Evolutionary conservation across 2,888 invertebrate genomes (phyloP).

Genomic region (Drosophila lutescens): DNA sequence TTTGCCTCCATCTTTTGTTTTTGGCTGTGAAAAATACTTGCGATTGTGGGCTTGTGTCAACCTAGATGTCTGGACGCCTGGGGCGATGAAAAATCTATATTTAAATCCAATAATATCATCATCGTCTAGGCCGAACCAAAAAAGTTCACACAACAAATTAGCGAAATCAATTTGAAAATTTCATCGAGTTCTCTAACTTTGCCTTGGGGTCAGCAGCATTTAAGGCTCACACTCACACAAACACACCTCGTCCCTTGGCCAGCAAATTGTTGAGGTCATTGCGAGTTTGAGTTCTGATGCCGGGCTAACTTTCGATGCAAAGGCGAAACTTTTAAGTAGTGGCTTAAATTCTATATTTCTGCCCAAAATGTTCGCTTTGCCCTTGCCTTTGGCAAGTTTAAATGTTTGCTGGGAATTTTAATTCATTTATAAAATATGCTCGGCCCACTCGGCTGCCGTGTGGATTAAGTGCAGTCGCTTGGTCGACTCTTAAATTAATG

Average conservation of each 20-base stretch:
- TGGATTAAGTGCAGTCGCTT: conserved; percentile 28
- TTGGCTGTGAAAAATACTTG: conserved; percentile 23
- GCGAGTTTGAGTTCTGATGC: conserved; percentile 43
- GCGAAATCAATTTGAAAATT: conserved; percentile 46
- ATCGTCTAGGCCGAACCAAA: conserved; percentile 12
- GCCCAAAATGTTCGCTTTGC: conserved; percentile 12
- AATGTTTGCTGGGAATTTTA: conserved; percentile 49
- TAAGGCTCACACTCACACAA: conserved; percentile 12
- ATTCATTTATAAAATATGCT: conserved; percentile 48
- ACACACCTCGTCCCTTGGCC: conserved; percentile 25
- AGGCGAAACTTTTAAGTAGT: conserved; percentile 56
- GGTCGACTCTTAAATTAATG: conserved; percentile 40
- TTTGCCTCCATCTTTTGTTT: conserved; percentile 5
- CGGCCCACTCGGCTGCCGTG: conserved; percentile 15
- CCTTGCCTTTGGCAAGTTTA: conserved; percentile 23
- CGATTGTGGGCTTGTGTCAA: conserved; percentile 9
- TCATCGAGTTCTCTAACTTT: conserved; percentile 31
- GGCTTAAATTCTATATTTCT: conserved; percentile 51
- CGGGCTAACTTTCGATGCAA: conserved; percentile 45
- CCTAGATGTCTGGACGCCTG: conserved; percentile 14
- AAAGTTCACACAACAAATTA: conserved; percentile 39
- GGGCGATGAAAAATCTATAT: conserved; percentile 16
- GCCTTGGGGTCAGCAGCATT: conserved; percentile 33
- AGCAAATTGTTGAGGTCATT: conserved; percentile 60
- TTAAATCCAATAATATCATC: conserved; percentile 25